Percentiles rank a stretch among this genome's conserved stretches.
These are phyloP conservation scores for Xanthorhoe spadicearia DNA, from an alignment of 2,888 invertebrate species.

Conservation along the genomic window DNA sequence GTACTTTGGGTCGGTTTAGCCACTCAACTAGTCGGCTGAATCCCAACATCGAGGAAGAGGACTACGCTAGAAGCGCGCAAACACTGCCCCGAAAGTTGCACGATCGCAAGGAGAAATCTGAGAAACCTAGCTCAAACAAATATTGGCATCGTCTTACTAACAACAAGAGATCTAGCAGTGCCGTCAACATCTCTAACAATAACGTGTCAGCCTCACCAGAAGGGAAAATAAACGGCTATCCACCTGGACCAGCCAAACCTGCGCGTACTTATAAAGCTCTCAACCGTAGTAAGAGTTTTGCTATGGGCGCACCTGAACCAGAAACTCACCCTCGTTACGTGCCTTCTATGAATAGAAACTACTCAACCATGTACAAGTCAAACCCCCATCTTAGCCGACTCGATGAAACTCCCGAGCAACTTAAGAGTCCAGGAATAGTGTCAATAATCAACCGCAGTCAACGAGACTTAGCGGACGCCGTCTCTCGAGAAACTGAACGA, in stretches of 20 bases:
- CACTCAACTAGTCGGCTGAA: constrained; percentile 91
- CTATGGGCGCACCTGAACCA: constrained; percentile 88
- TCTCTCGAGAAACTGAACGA: constrained; percentile 80
- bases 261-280: constrained; percentile 91
- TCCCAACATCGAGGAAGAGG: constrained; percentile 82
- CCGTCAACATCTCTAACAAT: constrained; percentile 87
- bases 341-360: constrained; percentile 77
- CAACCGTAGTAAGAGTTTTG: constrained; percentile 93
- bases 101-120: constrained; percentile 78
- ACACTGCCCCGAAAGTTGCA: constrained; percentile 90
- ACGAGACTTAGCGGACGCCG: constrained; percentile 89
- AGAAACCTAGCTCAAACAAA: constrained; percentile 76
- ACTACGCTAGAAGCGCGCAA: constrained; percentile 87
- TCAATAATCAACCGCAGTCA: constrained; percentile 94
- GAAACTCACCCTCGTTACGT: constrained; percentile 79
- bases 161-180: constrained; percentile 84
- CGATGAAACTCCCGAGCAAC: constrained; percentile 88
- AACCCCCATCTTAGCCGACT: constrained; percentile 90
- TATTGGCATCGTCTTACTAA: constrained; percentile 82
- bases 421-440: constrained; percentile 94
- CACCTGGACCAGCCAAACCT: constrained; percentile 89
- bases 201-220: constrained; percentile 67
- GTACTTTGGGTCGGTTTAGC: constrained; percentile 92
- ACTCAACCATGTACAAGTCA: constrained; percentile 89
- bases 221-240: constrained; percentile 75